Base-by-base conservation (phyloP, 2,888 invertebrate genomes). In the Conus canariensis region DNA sequence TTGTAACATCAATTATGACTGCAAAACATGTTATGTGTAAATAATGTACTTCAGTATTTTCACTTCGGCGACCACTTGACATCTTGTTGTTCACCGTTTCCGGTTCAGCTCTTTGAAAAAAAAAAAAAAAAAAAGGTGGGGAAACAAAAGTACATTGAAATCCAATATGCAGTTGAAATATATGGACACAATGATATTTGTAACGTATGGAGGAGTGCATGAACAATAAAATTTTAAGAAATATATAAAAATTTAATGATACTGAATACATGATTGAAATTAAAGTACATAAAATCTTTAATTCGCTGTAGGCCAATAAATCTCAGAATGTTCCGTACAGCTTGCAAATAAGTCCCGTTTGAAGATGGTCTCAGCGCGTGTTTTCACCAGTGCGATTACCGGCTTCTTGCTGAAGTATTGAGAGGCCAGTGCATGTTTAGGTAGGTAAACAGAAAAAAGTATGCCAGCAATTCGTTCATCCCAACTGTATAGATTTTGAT, bases 1-100 rank as follows among this genome's bases (percentile, higher is more conserved):
- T 45, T 45, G 45, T 45, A 45, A 56, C 22, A 82, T 82, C 16
- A 82, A 82, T 56, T 12, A 16, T 56, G 2, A 82, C 3, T 56
- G 8, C 8, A 16, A 22, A 85, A 19, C n/a, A n/a, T 59, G 12
- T n/a, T 85, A 64, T 85, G 60, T 85, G 60, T 60, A 85, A 85
- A 85, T 25, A 8, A 60, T 25, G 60, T n/a, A n/a, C 85, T 14
- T 8, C 60, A 10, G 0, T 16, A 25, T 22, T 59, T n/a, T 8
- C 25, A 60, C 85, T 85, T 85, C 60, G 60, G 85, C 85, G 85
- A 64, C 16, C 85, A 60, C 12, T 85, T 64, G 6, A 2, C 64
- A n/a, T 10, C 25, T 14, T 8, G 2, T 30, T 10, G 45, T 10
- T 30, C 12, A 5, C 7, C 25, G 16, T 85, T 85, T 85, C 58